These are phyloP conservation scores for Drosophila tristis DNA, from an alignment of 1,140 invertebrate species.

Conservation along the genomic window DNA sequence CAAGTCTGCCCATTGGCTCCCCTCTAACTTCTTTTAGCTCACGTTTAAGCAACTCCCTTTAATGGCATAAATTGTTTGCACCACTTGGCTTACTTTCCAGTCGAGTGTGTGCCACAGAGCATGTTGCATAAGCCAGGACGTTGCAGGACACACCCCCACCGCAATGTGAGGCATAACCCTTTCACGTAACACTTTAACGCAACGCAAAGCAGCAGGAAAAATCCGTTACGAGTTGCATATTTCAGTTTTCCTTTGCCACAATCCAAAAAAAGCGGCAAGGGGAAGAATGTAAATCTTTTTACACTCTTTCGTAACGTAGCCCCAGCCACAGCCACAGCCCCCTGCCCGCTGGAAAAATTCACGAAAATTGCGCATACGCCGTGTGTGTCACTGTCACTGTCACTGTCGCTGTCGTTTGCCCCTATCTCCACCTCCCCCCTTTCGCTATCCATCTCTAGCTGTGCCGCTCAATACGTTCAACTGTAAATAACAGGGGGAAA, in stretches of 20 bases:
- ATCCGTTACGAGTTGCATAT: background rate
- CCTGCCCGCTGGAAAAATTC: conserved; percentile 8
- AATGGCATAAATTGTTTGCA: no score
- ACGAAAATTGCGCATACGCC: conserved; percentile 68
- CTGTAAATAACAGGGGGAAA: conserved; percentile 53
- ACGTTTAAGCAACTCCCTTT: no score
- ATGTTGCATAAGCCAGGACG: no score
- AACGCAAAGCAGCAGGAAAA: no score
- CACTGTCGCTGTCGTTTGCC: background rate
- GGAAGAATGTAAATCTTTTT: background rate
- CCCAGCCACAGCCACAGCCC: background rate
- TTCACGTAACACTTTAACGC: no score
- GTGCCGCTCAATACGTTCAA: conserved; percentile 37
- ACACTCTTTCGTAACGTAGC: no score
- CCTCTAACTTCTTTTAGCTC: no score
- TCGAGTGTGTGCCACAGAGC: no score
- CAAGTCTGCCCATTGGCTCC: background rate
- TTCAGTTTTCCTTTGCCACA: background rate
- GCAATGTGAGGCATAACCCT: no score
- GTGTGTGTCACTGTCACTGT: conserved; percentile 8
- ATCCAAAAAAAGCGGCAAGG: no score
- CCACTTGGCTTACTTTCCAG: no score
- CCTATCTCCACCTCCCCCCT: background rate
- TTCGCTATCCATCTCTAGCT: conserved; percentile 2
- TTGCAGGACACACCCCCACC: no score